phyloP scores from a whole-genome alignment of 1,140 invertebrate species.

The Pectinophora gossypiella region DNA sequence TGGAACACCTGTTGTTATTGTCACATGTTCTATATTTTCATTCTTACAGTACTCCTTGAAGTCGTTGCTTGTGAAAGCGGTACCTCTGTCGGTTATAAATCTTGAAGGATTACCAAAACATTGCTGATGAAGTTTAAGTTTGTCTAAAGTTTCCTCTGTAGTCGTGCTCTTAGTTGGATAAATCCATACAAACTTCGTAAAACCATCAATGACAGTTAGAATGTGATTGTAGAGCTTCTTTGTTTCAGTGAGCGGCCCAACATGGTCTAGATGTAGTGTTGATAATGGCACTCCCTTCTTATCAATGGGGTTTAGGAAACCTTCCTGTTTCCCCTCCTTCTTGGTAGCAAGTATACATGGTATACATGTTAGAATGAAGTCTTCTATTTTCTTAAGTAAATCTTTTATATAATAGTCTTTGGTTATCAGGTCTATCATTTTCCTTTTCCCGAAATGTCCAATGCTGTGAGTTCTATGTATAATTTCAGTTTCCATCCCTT shows the following conservation, averaged over 20 bases:
- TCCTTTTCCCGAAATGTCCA: too few species aligned
- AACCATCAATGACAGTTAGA: conserved; percentile 23
- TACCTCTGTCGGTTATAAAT: conserved; percentile 23
- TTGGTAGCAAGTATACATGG: too few species aligned
- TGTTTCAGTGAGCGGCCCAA: conserved; percentile 23
- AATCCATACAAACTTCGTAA: conserved; percentile 25
- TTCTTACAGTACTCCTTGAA: conserved; percentile 22
- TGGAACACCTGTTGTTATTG: conserved; percentile 27
- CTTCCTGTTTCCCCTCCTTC: too few species aligned
- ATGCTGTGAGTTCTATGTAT: too few species aligned
- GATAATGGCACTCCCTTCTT: conserved; percentile 20
- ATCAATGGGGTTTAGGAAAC: conserved; percentile 18
- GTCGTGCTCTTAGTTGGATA: conserved; percentile 21
- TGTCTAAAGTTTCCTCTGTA: conserved; percentile 19
- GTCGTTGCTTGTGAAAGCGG: conserved; percentile 20
- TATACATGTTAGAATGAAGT: too few species aligned
- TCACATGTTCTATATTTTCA: conserved; percentile 23
- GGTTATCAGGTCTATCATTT: too few species aligned
- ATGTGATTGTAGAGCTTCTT: conserved; percentile 18
- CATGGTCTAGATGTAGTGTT: conserved; percentile 24
- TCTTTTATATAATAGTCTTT: too few species aligned
- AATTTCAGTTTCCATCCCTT: too few species aligned
- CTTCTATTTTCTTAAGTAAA: too few species aligned
- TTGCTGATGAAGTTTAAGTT: conserved; percentile 20
- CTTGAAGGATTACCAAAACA: conserved; percentile 22